Evolutionary conservation across 2,888 invertebrate species (phyloP).

Genomic region (Caenorhabditis zanzibari): DNA sequence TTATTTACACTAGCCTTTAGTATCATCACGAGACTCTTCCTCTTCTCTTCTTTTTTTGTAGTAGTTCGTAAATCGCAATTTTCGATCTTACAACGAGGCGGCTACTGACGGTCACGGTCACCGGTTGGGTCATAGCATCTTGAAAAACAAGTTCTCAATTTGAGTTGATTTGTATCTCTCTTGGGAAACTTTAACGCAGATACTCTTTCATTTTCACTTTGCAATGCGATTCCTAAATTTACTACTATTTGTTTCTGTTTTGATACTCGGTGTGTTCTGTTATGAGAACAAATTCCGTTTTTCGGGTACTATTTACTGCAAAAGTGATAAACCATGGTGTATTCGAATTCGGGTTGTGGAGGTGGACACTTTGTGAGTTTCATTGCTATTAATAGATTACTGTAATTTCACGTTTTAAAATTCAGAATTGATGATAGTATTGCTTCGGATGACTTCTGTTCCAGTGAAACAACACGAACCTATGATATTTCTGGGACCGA

Average conservation of each 20-base stretch:
- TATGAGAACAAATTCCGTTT: conserved; percentile 33
- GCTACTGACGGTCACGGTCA: conserved; percentile 29
- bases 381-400: too few species aligned
- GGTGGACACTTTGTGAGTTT: conserved; percentile 35
- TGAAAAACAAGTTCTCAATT: conserved; percentile 40
- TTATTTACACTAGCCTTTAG: conserved; percentile 1
- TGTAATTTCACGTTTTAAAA: not conserved
- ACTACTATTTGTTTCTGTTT: not conserved
- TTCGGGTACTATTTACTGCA: conserved; percentile 20
- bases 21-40: conserved; percentile 17
- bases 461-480: conserved; percentile 15
- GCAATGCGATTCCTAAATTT: not conserved
- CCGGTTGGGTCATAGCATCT: conserved; percentile 27
- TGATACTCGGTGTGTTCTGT: not conserved
- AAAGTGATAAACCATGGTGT: conserved; percentile 23
- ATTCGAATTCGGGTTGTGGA: conserved; percentile 20
- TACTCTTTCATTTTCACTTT: conserved; percentile 6
- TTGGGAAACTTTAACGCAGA: not conserved
- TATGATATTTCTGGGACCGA: conserved; percentile 28
- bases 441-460: conserved; percentile 16
- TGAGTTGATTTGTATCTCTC: not conserved
- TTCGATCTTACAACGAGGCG: conserved; percentile 24
- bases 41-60: conserved; percentile 18
- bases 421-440: conserved; percentile 22
- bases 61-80: conserved; percentile 29